phyloP scores from a whole-genome alignment of 2,888 invertebrate species.

The Drosophila kokeensis region DNA sequence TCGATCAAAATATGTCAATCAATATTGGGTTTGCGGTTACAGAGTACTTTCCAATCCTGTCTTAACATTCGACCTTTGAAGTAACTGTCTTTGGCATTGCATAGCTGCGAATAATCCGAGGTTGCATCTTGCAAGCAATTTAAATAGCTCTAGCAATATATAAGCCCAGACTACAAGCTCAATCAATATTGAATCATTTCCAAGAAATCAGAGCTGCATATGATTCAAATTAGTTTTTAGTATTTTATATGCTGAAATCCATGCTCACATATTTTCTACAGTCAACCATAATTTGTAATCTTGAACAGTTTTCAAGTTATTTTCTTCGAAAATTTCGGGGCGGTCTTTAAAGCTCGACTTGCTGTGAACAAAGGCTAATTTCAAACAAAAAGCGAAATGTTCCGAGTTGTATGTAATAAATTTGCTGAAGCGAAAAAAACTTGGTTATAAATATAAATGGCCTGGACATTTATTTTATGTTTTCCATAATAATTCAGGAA shows the following conservation, averaged over 20 bases:
- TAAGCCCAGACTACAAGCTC: neutral
- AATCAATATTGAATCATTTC: neutral
- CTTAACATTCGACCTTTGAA: neutral
- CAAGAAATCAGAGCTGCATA: neutral
- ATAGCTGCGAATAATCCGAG: conserved; percentile 44
- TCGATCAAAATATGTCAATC: neutral
- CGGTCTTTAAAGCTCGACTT: conserved; percentile 23
- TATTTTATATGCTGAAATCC: neutral
- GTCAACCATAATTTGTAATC: neutral
- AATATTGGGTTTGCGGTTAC: neutral
- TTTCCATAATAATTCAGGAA: conserved; percentile 79
- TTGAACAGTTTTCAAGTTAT: neutral
- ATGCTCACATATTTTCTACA: neutral
- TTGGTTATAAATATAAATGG: conserved; percentile 78
- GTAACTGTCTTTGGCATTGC: conserved; percentile 21
- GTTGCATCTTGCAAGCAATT: neutral
- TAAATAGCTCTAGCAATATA: neutral
- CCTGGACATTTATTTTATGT: conserved; percentile 75
- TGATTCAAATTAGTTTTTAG: neutral
- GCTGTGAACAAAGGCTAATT: conserved; percentile 41
- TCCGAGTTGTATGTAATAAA: conserved; percentile 57
- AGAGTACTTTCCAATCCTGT: neutral
- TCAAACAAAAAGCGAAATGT: conserved; percentile 22
- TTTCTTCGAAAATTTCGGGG: neutral
- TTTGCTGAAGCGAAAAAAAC: conserved; percentile 68